phyloP scores from a whole-genome alignment of 1,140 invertebrate species.

The Globodera ellingtonae region DNA sequence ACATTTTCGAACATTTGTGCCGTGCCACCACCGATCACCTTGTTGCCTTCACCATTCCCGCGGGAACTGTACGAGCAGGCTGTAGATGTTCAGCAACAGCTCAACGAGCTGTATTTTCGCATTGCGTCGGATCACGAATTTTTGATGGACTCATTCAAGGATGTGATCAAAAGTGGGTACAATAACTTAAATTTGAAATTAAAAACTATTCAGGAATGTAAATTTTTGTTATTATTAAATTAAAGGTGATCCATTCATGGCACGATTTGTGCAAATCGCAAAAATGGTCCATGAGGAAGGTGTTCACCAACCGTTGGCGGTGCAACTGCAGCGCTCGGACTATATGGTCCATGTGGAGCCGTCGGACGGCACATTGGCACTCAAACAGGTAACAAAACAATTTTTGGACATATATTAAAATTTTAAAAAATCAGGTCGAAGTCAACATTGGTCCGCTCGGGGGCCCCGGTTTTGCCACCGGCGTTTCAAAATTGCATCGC shows the following conservation, averaged over 20 bases:
- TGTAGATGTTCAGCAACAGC: conserved; percentile 51
- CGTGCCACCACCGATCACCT: conserved; percentile 50
- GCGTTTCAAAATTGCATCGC: conserved; percentile 56
- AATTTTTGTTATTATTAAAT: not conserved
- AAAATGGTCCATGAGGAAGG: conserved; percentile 45
- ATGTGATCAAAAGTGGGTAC: conserved; percentile 52
- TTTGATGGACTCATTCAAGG: conserved; percentile 52
- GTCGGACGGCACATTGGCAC: conserved; percentile 11
- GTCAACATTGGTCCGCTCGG: conserved; percentile 92
- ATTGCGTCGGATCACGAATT: conserved; percentile 58
- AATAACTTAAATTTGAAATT: too few species aligned
- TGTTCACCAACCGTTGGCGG: conserved; percentile 41
- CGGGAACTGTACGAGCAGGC: conserved; percentile 55
- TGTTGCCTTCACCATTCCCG: conserved; percentile 61
- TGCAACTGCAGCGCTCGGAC: conserved; percentile 59
- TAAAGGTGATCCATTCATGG: conserved; percentile 16
- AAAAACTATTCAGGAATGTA: not conserved
- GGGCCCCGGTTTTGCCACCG: conserved; percentile 83
- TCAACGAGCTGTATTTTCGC: conserved; percentile 41
- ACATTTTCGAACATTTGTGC: not conserved
- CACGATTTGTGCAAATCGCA: conserved; percentile 52
- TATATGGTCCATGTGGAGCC: conserved; percentile 50
- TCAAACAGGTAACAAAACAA: conserved; percentile 51
- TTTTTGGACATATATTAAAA: not conserved
- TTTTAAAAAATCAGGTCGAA: conserved; percentile 75